Base-by-base conservation (phyloP, 53 echinoderm and acorn worm genomes). In the Arbacia lixula region DNA sequence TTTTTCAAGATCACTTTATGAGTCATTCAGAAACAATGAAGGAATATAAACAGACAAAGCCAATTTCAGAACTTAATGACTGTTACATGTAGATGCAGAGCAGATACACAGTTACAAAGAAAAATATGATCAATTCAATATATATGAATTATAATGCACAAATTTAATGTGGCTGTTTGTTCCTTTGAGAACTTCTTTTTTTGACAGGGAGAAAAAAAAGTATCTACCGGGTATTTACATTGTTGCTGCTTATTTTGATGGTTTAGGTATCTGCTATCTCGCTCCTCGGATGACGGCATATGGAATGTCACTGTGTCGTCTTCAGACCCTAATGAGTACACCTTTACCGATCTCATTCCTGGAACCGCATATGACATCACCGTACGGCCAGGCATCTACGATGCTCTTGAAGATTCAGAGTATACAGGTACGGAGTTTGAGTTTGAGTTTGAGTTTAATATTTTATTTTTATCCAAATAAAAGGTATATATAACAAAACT, bases 321-420 rank as follows among this genome's bases (percentile, higher is more conserved):
- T 2, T 12, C 56, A 4, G 62, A 63, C 1, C 41, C 82, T 6
- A 81, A 64, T 31, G 32, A 30, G 62, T 81, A 33, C 64, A 63
- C 62, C 10, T 63, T 81, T 26, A 29, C 2, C 2, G 34, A 50
- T 9, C 49, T 81, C 4, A 40, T 49, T 17, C 63, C 82, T 46
- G 82, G 82, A 12, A 81, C 82, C n/a, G n/a, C 16, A 26, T 81
- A 81, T 49, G 63, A 41, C 82, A 81, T 81, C 30, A 19, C 38
- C 6, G 62, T 62, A 8, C 12, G 31, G 29, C 82, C 82, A 17
- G 82, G 82, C 16, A 32, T 81, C 26, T 64, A 30, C 22, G 5
- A 61, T 0, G 32, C 29, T 6, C 16, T 63, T 19, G 28, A 63
- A 21, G 6, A 46, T 17, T 30, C 1, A 14, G 63, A 81, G 33